Conservation (phyloP, 2,797 vertebrate species). For the Gymnodraco acuticeps region DNA sequence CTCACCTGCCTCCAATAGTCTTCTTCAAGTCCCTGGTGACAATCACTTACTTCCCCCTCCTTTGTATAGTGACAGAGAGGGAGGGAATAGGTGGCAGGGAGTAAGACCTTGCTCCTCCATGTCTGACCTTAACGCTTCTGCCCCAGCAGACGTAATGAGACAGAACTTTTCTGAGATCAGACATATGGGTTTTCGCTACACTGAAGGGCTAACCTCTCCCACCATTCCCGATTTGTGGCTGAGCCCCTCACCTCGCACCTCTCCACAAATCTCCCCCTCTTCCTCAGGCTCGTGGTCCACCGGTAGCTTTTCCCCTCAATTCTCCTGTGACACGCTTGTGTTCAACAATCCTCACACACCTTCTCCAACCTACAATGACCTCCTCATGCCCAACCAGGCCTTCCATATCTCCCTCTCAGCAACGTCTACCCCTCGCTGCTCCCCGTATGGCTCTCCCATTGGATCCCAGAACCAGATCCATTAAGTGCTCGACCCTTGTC, state of each 20-base stretch:
- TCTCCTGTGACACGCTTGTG: slow-evolving; percentile 6
- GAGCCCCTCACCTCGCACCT: background rate
- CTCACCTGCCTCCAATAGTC: slow-evolving; percentile 12
- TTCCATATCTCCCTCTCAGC: background rate
- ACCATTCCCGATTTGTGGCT: fast-evolving
- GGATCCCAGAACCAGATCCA: slow-evolving; percentile 24
- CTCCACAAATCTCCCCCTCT: background rate
- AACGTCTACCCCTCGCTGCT: background rate
- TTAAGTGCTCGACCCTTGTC: slow-evolving; percentile 27
- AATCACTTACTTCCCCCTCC: background rate
- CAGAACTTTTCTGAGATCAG: background rate
- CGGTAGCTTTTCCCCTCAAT: slow-evolving; percentile 24
- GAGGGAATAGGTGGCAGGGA: background rate
- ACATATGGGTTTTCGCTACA: background rate
- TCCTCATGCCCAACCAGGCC: background rate
- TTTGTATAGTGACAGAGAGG: fast-evolving
- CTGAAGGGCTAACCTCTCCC: background rate
- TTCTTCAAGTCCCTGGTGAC: slow-evolving; percentile 33
- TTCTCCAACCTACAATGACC: background rate
- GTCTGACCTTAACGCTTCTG: slow-evolving; percentile 30
- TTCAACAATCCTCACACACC: background rate
- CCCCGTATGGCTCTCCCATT: slow-evolving; percentile 32
- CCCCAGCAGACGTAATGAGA: background rate
- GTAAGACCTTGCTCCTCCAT: background rate
- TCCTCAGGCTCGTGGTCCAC: background rate